Base-by-base conservation (phyloP, 2,888 invertebrate species). In the Orthosia incerta region DNA sequence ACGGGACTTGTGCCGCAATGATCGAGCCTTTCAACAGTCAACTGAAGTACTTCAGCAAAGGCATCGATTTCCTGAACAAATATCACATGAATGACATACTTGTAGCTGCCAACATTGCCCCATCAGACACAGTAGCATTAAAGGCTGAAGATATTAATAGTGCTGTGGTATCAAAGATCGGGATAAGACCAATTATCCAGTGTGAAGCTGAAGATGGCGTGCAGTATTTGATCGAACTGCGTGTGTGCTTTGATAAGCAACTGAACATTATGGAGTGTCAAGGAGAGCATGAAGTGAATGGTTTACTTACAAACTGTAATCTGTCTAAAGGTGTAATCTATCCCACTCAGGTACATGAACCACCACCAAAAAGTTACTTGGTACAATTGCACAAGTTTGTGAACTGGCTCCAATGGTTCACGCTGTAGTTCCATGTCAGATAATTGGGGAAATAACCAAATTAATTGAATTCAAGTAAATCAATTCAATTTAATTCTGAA, bases 1-100 rank as follows among this genome's bases (percentile, higher is more conserved):
- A 98, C 88, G 98, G 98, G 2, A 98, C 98, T 0, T 98, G 98
- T 88, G 98, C 98, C 0, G 95, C 97, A 1, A 79, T 90, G 15
- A 83, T 98, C 7, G 93, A 97, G 0, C 85, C 92, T 1, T 88
- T 98, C 0, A 94, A 97, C 83, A 96, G 95, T 26, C 97, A 98
- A 87, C 85, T 95, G 0, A 97, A 97, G 86, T 98, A 98, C 90
- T 98, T 98, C 89, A 89, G 92, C 4, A 95, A 97, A 85, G 98
- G 97, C 0, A 88, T 98, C 15, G 88, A 93, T 4, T 97, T 97
- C 95, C 95, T 97, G 4, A 93, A 97, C 53, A 87, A 95, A 57
- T 98, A 97, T 87, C 96, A 97, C 62, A 97, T 98, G 94, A 96
- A 96, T 3, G 89, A 95, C 5, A 95, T 98, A 18, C 93, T 98